Evolutionary conservation across 2,113 vertebrate species (phyloP).

Genomic region (Gymnogyps californianus): DNA sequence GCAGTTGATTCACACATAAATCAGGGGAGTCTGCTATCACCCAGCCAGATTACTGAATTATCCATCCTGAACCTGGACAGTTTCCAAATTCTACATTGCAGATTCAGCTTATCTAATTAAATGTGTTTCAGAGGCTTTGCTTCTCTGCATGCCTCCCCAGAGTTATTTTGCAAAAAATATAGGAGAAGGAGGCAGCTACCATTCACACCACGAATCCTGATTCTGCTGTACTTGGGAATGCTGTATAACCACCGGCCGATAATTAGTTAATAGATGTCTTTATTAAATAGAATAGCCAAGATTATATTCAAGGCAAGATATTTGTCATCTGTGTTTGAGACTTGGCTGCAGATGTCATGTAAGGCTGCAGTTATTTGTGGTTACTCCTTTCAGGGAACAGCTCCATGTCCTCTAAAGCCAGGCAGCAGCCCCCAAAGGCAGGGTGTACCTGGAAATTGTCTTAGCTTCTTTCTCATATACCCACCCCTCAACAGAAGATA

Average conservation of each 20-base stretch:
- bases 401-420: neutral
- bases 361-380: neutral
- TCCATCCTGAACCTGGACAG: neutral
- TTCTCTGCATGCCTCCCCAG: neutral
- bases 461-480: neutral
- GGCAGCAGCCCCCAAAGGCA: neutral
- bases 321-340: neutral
- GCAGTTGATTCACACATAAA: neutral
- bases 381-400: neutral
- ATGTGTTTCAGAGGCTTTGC: constrained; percentile 12
- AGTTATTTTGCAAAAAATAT: neutral
- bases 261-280: neutral
- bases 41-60: constrained; percentile 7
- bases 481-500: neutral
- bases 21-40: neutral
- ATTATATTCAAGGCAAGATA: neutral
- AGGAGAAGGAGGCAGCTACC: neutral
- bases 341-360: neutral
- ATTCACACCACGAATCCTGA: neutral
- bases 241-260: neutral
- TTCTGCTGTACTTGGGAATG: neutral
- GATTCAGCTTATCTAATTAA: constrained; percentile 40
- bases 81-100: constrained; percentile 17
- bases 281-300: neutral
- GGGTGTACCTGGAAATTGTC: neutral